Base-by-base conservation (phyloP, 2,888 invertebrate species). In the Mythimna pallens region DNA sequence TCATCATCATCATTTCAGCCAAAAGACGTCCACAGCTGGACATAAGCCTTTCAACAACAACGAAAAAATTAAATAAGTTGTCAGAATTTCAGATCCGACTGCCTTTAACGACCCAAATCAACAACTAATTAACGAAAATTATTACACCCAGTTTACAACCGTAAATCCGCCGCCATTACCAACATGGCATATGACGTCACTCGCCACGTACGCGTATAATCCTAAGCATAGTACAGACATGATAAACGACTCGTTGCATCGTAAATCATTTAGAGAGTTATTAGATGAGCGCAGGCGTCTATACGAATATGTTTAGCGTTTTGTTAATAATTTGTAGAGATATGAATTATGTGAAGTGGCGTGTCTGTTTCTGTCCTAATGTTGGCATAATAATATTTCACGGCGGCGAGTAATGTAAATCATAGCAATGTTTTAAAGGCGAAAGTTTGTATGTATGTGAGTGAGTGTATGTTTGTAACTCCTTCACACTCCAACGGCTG, bases 251-350 rank as follows among this genome's bases (percentile, higher is more conserved):
- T 47, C 47, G 67, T 59, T 74, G 55, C 68, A 66, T 71, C 70
- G 75, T 81, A 79, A 75, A 81, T 81, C 83, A 69, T 83, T 70
- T 63, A 59, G 64, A 40, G 83, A 73, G 65, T 67, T 78, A 80
- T 76, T 72, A 65, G 59, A 22, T 58, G 40, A 61, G 64, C 79
- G 55, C 65, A 25, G 36, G 70, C 70, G 80, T 66, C 65, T 81
- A 63, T 36, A 20, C 55, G 69, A 81, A 73, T 72, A 47, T 66
- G 81, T 72, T 67, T 75, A 54, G 62, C 52, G 62, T 70, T 82
- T 73, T 55, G 73, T n/a, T 68, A 65, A 64, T 68, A 66, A 66
- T 79, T 64, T 63, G 40, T 20, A 6, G 22, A 52, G 77, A 64
- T 34, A 50, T 72, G 65, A 78, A 57, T 70, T 67, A 61, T 81